Evolutionary conservation across 1,140 invertebrate genomes (phyloP).

Genomic region (Magallana gigas): DNA sequence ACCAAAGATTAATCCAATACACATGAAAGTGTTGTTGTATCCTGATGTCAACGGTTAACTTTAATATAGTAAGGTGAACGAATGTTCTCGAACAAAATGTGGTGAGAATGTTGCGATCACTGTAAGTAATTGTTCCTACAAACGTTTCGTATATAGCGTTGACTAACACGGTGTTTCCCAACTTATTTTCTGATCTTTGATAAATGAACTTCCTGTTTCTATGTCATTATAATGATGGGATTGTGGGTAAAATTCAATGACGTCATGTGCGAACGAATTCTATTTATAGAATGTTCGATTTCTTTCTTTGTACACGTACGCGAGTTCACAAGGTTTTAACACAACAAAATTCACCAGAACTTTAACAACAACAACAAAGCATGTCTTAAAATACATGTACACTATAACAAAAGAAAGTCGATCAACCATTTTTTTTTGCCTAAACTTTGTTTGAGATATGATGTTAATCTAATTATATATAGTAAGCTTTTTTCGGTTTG

Average conservation of each 20-base stretch:
- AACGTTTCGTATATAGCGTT: neutral
- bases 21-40: neutral
- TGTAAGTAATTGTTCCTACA: neutral
- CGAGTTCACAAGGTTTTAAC: too few species aligned
- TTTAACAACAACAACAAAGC: too few species aligned
- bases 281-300: neutral
- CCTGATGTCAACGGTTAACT: too few species aligned
- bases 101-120: neutral
- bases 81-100: neutral
- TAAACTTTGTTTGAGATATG: too few species aligned
- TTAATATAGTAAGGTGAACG: too few species aligned
- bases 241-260: conserved; percentile 18
- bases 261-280: neutral
- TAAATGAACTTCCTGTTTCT: conserved; percentile 39
- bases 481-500: too few species aligned
- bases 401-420: too few species aligned
- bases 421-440: too few species aligned
- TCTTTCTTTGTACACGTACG: too few species aligned
- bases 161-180: conserved; percentile 40
- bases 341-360: too few species aligned
- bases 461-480: too few species aligned
- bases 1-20: conserved; percentile 33
- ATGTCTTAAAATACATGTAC: too few species aligned
- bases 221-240: conserved; percentile 12
- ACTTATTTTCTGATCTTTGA: conserved; percentile 10